Evolutionary conservation across 2,888 invertebrate genomes (phyloP).

Genomic region (Euplagia quadripunctaria): DNA sequence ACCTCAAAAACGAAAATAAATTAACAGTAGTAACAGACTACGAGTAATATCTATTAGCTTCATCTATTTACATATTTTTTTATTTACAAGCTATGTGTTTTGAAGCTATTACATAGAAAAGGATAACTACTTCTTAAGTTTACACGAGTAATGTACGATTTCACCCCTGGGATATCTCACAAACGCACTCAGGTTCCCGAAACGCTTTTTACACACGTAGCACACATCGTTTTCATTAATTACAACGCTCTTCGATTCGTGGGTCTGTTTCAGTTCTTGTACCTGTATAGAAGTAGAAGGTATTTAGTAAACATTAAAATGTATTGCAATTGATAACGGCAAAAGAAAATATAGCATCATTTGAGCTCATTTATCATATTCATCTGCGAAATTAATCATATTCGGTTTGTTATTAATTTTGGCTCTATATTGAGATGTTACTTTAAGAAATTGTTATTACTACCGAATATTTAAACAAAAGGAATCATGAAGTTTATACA

Average conservation of each 20-base stretch:
- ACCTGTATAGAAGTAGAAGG: constrained; percentile 78
- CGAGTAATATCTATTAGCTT: too few species aligned
- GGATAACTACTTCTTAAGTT: constrained; percentile 57
- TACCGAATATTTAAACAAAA: too few species aligned
- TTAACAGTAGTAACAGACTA: too few species aligned
- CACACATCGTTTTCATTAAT: constrained; percentile 96
- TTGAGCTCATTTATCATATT: too few species aligned
- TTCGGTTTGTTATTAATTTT: too few species aligned
- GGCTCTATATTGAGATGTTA: neutral
- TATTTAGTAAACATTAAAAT: neutral
- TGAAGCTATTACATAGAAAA: neutral
- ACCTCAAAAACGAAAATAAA: neutral
- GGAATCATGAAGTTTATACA: too few species aligned
- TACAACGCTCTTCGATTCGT: constrained; percentile 93
- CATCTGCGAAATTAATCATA: too few species aligned
- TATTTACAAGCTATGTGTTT: neutral
- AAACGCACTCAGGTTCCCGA: constrained; percentile 97
- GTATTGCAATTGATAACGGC: too few species aligned
- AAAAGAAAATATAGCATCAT: too few species aligned
- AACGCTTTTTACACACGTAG: constrained; percentile 96
- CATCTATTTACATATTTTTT: too few species aligned
- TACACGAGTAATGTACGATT: constrained; percentile 97
- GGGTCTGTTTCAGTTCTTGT: constrained; percentile 92
- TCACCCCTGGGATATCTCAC: constrained; percentile 97
- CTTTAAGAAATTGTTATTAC: too few species aligned